Conservation (phyloP, 2,797 vertebrate genomes). For the Danionella dracula region DNA sequence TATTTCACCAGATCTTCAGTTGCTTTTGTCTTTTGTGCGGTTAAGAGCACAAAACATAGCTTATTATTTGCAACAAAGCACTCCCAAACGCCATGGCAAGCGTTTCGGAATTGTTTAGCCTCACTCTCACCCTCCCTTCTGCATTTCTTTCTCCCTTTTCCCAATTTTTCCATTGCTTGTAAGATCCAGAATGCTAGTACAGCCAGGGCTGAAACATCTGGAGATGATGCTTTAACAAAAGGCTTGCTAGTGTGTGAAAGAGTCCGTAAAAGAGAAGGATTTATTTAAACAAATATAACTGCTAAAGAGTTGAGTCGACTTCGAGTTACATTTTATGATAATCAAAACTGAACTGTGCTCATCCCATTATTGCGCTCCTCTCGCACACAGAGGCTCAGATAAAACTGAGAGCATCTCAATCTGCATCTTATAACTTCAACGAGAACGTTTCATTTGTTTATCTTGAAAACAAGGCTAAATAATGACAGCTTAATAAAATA, state of each 20-base stretch:
- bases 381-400: constrained; percentile 2
- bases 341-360: constrained; percentile 10
- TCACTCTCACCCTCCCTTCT: constrained; percentile 36
- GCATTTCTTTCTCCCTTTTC: constrained; percentile 3
- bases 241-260: not conserved
- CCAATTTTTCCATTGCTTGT: constrained; percentile 58
- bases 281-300: constrained; percentile 10
- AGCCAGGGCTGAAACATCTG: constrained; percentile 59
- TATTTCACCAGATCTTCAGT: too few species aligned
- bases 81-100: not conserved
- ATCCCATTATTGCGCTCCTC: constrained; percentile 15
- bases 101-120: constrained; percentile 23
- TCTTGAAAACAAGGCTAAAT: not conserved
- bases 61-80: not conserved
- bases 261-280: not conserved
- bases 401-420: not conserved
- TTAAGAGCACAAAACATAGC: too few species aligned
- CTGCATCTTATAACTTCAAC: not conserved
- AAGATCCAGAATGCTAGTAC: constrained; percentile 52
- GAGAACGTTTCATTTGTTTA: not conserved
- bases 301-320: too few species aligned
- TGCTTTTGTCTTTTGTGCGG: too few species aligned
- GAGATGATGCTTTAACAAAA: constrained; percentile 45
- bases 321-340: too few species aligned
- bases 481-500: too few species aligned